Evolutionary conservation across 2,797 vertebrate genomes (phyloP).

Genomic region (Apogon talboti): DNA sequence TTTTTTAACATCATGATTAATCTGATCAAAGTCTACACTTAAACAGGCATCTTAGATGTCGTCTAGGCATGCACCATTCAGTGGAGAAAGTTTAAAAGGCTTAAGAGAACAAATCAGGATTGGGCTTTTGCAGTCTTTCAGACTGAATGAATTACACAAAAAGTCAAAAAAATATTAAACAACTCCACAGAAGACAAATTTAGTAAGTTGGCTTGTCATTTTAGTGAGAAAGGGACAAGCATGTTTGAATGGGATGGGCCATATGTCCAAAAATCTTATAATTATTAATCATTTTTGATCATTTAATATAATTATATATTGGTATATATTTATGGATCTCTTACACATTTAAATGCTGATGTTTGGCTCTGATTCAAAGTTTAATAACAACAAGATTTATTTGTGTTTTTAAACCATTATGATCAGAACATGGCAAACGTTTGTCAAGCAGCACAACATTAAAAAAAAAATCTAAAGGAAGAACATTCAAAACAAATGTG

Average conservation of each 20-base stretch:
- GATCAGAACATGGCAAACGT: too few species aligned
- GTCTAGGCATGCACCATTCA: background rate
- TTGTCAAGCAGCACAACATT: too few species aligned
- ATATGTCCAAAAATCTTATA: too few species aligned
- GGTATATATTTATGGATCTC: too few species aligned
- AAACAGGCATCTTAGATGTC: constrained; percentile 7
- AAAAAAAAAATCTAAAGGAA: too few species aligned
- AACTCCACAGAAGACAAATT: constrained; percentile 15
- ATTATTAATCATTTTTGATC: too few species aligned
- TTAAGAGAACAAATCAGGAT: background rate
- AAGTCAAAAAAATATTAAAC: constrained; percentile 2
- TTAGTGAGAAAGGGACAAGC: constrained; percentile 25
- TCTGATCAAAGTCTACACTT: constrained; percentile 45
- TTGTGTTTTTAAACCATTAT: too few species aligned
- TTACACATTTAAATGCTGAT: too few species aligned
- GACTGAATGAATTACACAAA: constrained; percentile 1
- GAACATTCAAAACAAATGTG: too few species aligned
- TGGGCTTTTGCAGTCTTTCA: background rate
- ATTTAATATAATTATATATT: too few species aligned
- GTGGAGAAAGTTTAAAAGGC: background rate
- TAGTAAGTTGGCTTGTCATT: constrained; percentile 22
- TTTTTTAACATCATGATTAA: constrained; percentile 48
- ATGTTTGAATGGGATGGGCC: constrained; percentile 14
- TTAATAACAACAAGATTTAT: too few species aligned
- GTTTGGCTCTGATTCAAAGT: too few species aligned